A percentile compares a stretch with the other conserved stretches of the same genome.
Conservation (phyloP, 2,797 vertebrate genomes). For the Poecilia wingei region DNA sequence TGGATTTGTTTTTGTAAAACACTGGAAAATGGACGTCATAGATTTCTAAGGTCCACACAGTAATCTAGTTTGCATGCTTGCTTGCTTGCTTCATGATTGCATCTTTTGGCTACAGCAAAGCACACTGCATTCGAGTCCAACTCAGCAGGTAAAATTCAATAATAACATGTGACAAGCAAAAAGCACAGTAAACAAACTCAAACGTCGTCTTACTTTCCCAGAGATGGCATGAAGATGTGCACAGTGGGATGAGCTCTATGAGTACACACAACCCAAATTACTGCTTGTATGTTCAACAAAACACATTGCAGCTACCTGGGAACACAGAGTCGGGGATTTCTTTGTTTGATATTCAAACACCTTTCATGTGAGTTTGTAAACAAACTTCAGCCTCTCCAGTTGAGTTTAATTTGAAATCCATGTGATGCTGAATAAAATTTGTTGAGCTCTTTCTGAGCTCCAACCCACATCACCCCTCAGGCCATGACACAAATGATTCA, state of each 20-base stretch:
- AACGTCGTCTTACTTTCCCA: constrained; percentile 45
- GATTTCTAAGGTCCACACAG: constrained; percentile 41
- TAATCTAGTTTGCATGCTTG: constrained; percentile 58
- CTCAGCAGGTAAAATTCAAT: constrained; percentile 69
- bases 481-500: constrained; percentile 68
- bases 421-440: constrained; percentile 50
- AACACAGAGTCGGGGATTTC: constrained; percentile 36
- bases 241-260: constrained; percentile 23
- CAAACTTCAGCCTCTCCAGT: constrained; percentile 53
- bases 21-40: constrained; percentile 54
- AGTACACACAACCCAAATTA: constrained; percentile 36
- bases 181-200: constrained; percentile 61
- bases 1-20: constrained; percentile 42
- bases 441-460: constrained; percentile 60
- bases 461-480: constrained; percentile 58
- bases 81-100: constrained; percentile 56
- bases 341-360: constrained; percentile 61
- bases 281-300: constrained; percentile 48
- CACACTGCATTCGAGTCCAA: constrained; percentile 52
- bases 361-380: constrained; percentile 58
- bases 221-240: constrained; percentile 40
- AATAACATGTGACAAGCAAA: constrained; percentile 68
- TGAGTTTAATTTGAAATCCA: constrained; percentile 58
- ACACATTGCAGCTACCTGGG: constrained; percentile 33
- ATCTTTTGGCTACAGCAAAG: constrained; percentile 42